phyloP scores from a whole-genome alignment of 2,113 vertebrate species.

The Falcunculus frontatus region DNA sequence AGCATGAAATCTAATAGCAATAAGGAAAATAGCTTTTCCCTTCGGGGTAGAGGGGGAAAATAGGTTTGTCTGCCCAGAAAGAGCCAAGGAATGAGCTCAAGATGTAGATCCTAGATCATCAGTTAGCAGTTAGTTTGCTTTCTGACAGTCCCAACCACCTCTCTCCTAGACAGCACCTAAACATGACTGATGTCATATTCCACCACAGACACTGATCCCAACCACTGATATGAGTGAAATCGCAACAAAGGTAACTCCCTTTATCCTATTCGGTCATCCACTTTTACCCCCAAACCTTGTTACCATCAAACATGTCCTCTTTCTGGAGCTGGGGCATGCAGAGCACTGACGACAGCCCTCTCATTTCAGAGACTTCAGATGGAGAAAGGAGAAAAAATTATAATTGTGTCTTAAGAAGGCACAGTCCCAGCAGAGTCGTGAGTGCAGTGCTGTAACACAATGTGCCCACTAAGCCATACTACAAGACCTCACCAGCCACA shows the following conservation, averaged over 20 bases:
- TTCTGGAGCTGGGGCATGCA: neutral
- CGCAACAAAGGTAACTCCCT: neutral
- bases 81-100: neutral
- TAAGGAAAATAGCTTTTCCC: neutral
- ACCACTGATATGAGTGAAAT: neutral
- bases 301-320: neutral
- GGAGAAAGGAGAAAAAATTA: neutral
- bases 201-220: neutral
- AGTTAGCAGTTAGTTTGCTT: neutral
- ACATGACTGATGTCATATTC: neutral
- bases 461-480: fast-evolving
- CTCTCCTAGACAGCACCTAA: neutral
- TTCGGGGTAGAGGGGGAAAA: neutral
- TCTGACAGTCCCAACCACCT: neutral
- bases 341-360: neutral
- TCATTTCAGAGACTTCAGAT: neutral
- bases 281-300: neutral
- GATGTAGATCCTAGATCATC: neutral
- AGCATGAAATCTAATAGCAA: neutral
- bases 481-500: neutral
- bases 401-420: neutral
- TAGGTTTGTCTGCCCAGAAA: neutral
- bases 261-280: neutral
- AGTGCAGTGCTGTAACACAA: neutral
- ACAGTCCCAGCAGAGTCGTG: neutral